phyloP scores from a whole-genome alignment of 2,797 vertebrate species.

The Rhodeus uyekii region DNA sequence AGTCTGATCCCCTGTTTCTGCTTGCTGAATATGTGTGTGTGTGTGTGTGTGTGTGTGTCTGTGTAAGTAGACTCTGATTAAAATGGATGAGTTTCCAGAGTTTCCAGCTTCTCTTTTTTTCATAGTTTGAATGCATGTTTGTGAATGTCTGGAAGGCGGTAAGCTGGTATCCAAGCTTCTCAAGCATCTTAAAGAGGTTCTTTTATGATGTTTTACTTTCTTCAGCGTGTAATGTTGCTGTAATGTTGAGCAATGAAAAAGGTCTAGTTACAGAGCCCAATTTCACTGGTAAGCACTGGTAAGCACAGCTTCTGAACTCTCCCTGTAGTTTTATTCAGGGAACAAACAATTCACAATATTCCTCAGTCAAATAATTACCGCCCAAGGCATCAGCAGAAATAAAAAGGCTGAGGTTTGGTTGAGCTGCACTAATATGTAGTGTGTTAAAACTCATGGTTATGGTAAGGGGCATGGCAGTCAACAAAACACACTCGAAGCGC shows the following conservation, averaged over 20 bases:
- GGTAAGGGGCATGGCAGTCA: not conserved
- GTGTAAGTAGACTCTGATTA: constrained; percentile 49
- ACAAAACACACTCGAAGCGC: not conserved
- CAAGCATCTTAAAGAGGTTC: not conserved
- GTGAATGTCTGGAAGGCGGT: not conserved
- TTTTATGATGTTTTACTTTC: not conserved
- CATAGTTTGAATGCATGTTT: not conserved
- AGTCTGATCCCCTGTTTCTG: constrained; percentile 51
- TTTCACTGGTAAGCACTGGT: not conserved
- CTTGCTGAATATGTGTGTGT: not conserved
- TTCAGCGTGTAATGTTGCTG: too few species aligned
- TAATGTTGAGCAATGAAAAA: too few species aligned
- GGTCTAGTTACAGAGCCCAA: not conserved
- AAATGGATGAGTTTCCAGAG: constrained; percentile 54
- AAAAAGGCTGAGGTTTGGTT: not conserved
- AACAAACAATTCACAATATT: not conserved
- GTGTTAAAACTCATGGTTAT: not conserved
- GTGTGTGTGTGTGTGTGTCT: not conserved
- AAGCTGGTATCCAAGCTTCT: not conserved
- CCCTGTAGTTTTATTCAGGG: not conserved
- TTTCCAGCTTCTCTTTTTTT: constrained; percentile 24
- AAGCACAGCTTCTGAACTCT: not conserved
- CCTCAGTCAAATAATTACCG: not conserved
- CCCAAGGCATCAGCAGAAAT: not conserved
- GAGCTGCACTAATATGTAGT: not conserved